phyloP scores from a whole-genome alignment of 1,140 invertebrate genomes.

The Drosophila azteca region DNA sequence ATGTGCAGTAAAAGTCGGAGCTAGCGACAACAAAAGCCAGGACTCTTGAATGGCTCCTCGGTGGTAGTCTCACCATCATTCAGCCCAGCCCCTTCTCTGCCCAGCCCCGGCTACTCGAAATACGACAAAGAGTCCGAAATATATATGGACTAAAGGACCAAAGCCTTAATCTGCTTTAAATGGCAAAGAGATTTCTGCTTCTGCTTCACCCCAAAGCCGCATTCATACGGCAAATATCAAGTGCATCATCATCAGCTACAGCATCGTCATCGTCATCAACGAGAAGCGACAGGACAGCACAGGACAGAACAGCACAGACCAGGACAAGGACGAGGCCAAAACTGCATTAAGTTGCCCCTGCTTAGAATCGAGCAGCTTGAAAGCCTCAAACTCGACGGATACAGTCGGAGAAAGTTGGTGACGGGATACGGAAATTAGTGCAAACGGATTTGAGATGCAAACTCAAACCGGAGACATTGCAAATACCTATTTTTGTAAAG shows the following conservation, averaged over 20 bases:
- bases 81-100: not conserved
- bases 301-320: conserved; percentile 2
- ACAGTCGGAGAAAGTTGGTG: not conserved
- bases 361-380: conserved; percentile 28
- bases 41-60: conserved; percentile 50
- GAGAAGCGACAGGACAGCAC: conserved; percentile 28
- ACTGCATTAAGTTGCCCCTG: conserved; percentile 51
- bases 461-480: too few relatives aligned
- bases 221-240: conserved; percentile 78
- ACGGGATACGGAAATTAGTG: too few relatives aligned
- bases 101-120: conserved; percentile 16
- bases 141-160: conserved; percentile 40
- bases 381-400: conserved; percentile 26
- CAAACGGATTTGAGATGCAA: too few relatives aligned
- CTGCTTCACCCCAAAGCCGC: conserved; percentile 27
- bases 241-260: conserved; percentile 66
- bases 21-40: conserved; percentile 70
- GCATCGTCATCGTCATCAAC: conserved; percentile 36
- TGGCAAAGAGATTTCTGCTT: conserved; percentile 61
- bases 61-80: too few relatives aligned
- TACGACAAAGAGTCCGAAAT: conserved; percentile 25
- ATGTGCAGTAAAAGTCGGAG: conserved; percentile 66
- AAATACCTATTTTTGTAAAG: too few relatives aligned
- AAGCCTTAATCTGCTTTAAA: conserved; percentile 73
- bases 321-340: conserved; percentile 50